Conservation (phyloP, 2,113 vertebrate genomes). For the Gasterosteus aculeatus region DNA sequence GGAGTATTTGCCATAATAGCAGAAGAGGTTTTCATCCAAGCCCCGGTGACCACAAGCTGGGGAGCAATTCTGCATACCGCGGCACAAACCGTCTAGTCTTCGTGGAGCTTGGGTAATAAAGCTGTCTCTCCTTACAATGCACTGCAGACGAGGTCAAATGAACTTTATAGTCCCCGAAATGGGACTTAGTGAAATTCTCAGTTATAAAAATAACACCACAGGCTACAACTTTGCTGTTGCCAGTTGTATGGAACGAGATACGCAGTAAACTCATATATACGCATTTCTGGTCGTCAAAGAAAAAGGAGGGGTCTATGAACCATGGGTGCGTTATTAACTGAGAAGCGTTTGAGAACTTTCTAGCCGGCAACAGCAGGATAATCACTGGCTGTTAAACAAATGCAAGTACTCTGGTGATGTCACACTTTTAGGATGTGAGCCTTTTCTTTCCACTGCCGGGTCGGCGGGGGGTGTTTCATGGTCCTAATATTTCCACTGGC, state of each 20-base stretch:
- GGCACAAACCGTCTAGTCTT: slow-evolving; percentile 62
- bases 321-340: neutral
- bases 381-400: slow-evolving; percentile 66
- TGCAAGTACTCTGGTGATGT: slow-evolving; percentile 65
- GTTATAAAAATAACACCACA: slow-evolving; percentile 3
- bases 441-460: slow-evolving; percentile 65
- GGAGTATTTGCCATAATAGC: slow-evolving; percentile 44
- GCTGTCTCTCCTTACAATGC: slow-evolving; percentile 55
- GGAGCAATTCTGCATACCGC: slow-evolving; percentile 63
- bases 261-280: too few species aligned
- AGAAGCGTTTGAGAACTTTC: slow-evolving; percentile 40
- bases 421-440: slow-evolving; percentile 64
- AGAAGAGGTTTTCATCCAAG: slow-evolving; percentile 50
- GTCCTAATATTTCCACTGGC: slow-evolving; percentile 65
- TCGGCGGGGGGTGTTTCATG: slow-evolving; percentile 7
- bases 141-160: slow-evolving; percentile 30
- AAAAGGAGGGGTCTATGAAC: neutral
- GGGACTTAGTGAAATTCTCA: slow-evolving; percentile 3
- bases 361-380: slow-evolving; percentile 34
- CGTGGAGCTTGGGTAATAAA: slow-evolving; percentile 40
- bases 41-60: slow-evolving; percentile 62
- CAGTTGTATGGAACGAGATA: neutral
- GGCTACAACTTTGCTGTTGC: neutral
- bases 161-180: slow-evolving; percentile 27
- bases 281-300: neutral